These are phyloP conservation scores for Telenomus remus DNA, from an alignment of 1,140 invertebrate species.

Conservation along the genomic window DNA sequence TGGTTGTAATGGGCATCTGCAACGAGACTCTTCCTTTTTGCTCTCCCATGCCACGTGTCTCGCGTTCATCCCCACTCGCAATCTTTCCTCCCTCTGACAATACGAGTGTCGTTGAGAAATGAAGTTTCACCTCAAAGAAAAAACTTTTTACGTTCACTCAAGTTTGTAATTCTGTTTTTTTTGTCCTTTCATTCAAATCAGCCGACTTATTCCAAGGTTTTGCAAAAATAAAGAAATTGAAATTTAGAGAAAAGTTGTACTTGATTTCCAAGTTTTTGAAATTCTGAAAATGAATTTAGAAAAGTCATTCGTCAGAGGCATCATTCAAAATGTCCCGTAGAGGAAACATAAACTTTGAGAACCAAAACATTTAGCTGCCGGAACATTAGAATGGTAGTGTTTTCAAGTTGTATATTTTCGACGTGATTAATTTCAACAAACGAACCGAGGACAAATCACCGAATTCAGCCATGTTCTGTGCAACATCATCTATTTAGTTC, in stretches of 20 bases:
- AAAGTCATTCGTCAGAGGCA: not conserved
- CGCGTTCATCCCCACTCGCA: not conserved
- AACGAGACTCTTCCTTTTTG: slow-evolving; percentile 32
- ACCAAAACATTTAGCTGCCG: not conserved
- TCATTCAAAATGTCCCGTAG: not conserved
- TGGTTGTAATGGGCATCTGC: slow-evolving; percentile 30
- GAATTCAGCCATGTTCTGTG: too few relatives aligned
- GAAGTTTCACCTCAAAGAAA: not conserved
- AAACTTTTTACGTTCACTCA: too few relatives aligned
- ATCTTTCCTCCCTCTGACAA: slow-evolving; percentile 6
- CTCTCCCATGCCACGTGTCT: slow-evolving; percentile 18
- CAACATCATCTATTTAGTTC: too few relatives aligned
- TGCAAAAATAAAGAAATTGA: too few relatives aligned
- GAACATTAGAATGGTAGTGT: slow-evolving; percentile 1
- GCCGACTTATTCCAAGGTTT: too few relatives aligned
- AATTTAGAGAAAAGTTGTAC: too few relatives aligned
- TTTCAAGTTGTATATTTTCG: not conserved
- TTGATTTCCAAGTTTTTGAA: too few relatives aligned
- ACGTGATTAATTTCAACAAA: slow-evolving; percentile 1
- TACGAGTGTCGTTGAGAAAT: slow-evolving; percentile 16
- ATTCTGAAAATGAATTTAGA: too few relatives aligned
- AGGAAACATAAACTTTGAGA: not conserved
- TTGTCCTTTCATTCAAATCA: too few relatives aligned
- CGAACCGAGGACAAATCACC: too few relatives aligned
- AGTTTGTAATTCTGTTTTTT: too few relatives aligned